phyloP scores from a whole-genome alignment of 37 sponge, comb jelly and placozoan genomes.

The Crambe crambe region DNA sequence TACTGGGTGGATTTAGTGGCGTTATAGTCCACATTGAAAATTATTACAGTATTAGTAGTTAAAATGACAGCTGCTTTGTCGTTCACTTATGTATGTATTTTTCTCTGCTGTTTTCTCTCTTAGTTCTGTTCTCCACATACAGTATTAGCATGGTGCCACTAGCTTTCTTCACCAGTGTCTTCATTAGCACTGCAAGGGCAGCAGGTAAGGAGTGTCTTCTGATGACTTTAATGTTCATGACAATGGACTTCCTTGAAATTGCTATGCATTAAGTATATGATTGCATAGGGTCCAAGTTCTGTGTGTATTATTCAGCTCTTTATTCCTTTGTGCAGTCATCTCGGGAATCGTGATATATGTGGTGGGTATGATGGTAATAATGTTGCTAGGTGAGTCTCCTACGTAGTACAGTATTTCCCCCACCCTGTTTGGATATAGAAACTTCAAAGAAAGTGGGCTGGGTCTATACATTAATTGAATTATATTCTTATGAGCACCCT shows the following conservation, averaged over 20 bases:
- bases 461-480: no score
- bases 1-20: no score
- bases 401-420: no score
- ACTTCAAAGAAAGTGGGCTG: no score
- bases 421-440: no score
- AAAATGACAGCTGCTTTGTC: no score
- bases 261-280: no score
- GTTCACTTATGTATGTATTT: no score
- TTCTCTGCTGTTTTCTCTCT: neutral
- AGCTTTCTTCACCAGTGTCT: constrained; percentile 84
- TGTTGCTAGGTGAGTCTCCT: constrained; percentile 46
- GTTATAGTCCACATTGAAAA: no score
- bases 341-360: constrained; percentile 74
- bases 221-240: neutral
- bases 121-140: constrained; percentile 79
- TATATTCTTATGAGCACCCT: no score
- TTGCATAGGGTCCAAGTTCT: neutral
- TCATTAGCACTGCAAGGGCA: constrained; percentile 61
- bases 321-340: constrained; percentile 29
- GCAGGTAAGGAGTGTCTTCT: constrained; percentile 45
- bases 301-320: neutral
- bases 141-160: constrained; percentile 75
- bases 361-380: constrained; percentile 66
- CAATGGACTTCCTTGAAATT: neutral
- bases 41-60: no score